Percentiles rank a stretch among this genome's conserved stretches.
Conservation (phyloP, 92 coral and sea anemone species). For the Zoanthus gigantus region DNA sequence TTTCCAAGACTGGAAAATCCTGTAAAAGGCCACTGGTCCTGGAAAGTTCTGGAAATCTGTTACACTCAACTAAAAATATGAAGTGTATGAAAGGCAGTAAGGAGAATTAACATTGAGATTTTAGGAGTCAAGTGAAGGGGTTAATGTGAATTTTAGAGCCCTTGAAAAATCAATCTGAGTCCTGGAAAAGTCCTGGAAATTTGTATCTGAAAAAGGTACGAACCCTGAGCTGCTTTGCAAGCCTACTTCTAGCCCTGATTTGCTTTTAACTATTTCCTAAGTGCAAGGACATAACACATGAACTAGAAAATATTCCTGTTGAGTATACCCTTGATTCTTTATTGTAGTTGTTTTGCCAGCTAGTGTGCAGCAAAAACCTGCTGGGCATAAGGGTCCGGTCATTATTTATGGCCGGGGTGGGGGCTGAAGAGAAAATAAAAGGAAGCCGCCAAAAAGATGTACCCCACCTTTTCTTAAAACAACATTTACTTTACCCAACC, state of each 20-base stretch:
- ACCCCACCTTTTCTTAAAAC: too few relatives aligned
- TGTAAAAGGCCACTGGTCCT: too few relatives aligned
- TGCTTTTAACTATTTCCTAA: too few relatives aligned
- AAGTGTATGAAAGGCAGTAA: not conserved
- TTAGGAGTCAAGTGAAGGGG: not conserved
- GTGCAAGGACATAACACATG: conserved; percentile 45
- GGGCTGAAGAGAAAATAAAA: too few relatives aligned
- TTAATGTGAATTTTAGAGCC: not conserved
- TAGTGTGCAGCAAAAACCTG: not conserved
- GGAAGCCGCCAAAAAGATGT: too few relatives aligned
- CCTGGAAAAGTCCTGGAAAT: not conserved
- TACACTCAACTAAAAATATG: not conserved
- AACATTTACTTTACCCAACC: too few relatives aligned
- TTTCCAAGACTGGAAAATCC: not conserved
- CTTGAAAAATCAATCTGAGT: not conserved
- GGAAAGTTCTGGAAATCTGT: not conserved
- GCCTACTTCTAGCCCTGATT: too few relatives aligned
- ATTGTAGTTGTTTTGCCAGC: conserved; percentile 6
- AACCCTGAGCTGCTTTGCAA: not conserved
- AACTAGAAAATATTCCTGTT: conserved; percentile 46
- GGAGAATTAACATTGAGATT: not conserved
- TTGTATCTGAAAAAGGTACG: too few relatives aligned
- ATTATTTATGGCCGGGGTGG: too few relatives aligned
- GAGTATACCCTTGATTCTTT: conserved; percentile 29
- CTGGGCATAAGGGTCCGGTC: not conserved